Conservation (phyloP, 2,888 invertebrate genomes). For the Idaea aversata region DNA sequence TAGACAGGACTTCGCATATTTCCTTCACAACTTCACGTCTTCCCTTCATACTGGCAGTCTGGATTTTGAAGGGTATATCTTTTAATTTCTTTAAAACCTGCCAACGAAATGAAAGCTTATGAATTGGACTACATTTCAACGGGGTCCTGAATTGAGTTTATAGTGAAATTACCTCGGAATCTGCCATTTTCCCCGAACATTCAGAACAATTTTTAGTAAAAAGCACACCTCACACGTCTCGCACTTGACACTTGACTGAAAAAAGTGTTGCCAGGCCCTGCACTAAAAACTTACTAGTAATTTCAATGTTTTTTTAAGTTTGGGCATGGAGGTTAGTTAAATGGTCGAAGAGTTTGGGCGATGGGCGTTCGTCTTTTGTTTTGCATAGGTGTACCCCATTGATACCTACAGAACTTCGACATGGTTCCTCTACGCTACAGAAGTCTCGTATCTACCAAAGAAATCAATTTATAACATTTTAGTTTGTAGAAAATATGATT, state of each 20-base stretch:
- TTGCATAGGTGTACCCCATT: too few relatives aligned
- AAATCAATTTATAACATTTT: too few relatives aligned
- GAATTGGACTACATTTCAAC: slow-evolving; percentile 18
- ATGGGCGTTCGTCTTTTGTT: too few relatives aligned
- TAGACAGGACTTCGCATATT: slow-evolving; percentile 85
- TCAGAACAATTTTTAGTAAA: slow-evolving; percentile 46
- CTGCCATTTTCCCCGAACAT: slow-evolving; percentile 82
- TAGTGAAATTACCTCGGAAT: slow-evolving; percentile 80
- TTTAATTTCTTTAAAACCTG: slow-evolving; percentile 85
- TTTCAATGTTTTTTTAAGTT: background rate
- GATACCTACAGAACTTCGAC: too few relatives aligned
- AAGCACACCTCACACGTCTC: slow-evolving; percentile 50
- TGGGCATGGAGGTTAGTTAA: too few relatives aligned
- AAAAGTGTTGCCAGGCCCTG: slow-evolving; percentile 19
- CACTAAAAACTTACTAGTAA: slow-evolving; percentile 29
- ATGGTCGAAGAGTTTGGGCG: too few relatives aligned
- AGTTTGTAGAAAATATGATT: too few relatives aligned
- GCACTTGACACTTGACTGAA: slow-evolving; percentile 34
- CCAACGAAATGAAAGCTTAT: slow-evolving; percentile 28
- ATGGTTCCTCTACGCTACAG: too few relatives aligned
- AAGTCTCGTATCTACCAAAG: too few relatives aligned
- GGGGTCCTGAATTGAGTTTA: slow-evolving; percentile 8
- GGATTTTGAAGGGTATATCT: slow-evolving; percentile 86
- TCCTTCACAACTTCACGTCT: slow-evolving; percentile 84
- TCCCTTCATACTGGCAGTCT: slow-evolving; percentile 86